Evolutionary conservation across 92 coral and sea anemone species (phyloP).

Genomic region (Virgularia gustaviana): DNA sequence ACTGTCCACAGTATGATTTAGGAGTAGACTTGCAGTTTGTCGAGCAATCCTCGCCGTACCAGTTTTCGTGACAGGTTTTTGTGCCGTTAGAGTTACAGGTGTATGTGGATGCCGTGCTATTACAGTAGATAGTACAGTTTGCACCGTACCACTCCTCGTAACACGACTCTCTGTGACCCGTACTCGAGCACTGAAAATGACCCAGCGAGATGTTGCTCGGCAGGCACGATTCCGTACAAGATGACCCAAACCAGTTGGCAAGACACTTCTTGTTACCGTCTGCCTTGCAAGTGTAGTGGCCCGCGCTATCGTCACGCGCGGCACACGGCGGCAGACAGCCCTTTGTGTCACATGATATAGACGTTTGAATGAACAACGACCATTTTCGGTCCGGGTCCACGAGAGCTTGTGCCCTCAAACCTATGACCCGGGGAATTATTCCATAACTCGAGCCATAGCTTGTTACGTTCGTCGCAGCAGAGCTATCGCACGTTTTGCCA

Average conservation of each 20-base stretch:
- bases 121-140: conserved; percentile 38
- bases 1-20: not conserved
- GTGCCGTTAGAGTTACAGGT: conserved; percentile 24
- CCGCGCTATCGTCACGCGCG: not conserved
- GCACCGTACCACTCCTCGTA: conserved; percentile 26
- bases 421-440: not conserved
- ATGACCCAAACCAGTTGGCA: conserved; percentile 54
- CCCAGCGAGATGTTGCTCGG: conserved; percentile 3
- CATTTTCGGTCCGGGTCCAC: conserved; percentile 30
- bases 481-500: not conserved
- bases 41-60: conserved; percentile 33
- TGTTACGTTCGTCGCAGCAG: conserved; percentile 3
- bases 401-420: not conserved
- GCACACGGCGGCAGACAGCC: too few species aligned
- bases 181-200: conserved; percentile 25
- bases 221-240: conserved; percentile 39
- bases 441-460: not conserved
- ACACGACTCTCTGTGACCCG: conserved; percentile 38
- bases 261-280: conserved; percentile 25
- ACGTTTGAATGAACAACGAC: not conserved
- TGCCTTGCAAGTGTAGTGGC: not conserved
- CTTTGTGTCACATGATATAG: not conserved
- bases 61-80: conserved; percentile 1
- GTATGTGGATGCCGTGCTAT: conserved; percentile 21
- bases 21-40: not conserved